Base-by-base conservation (phyloP, 2,113 vertebrate species). In the Ivindomyrus marchei region DNA sequence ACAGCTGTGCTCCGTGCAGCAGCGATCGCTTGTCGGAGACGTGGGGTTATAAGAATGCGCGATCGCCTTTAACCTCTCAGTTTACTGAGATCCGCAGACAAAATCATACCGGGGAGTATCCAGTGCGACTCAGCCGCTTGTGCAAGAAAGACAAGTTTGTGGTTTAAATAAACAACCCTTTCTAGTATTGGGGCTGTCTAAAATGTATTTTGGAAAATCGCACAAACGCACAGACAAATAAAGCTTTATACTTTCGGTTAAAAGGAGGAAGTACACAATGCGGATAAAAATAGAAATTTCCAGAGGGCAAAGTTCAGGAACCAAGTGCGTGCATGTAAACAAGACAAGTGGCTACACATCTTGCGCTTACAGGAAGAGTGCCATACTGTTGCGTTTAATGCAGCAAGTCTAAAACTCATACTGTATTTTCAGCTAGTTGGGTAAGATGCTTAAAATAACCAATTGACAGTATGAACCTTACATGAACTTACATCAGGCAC, bases 301-400 rank as follows among this genome's bases (percentile, higher is more conserved):
- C 39, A 85, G 42, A 47, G 83, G 39, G 83, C 83, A 85, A 85
- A 85, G 83, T 85, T 47, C 83, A 47, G 17, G 83, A 47, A 85
- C 45, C 6, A 42, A 80, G 74, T 80, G 74, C 74, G 74, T 80
- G 74, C 74, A 36, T 80, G 74, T 42, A 80, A 80, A 80, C 74
- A 80, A 80, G 74, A 85, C 83, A 85, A 85, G 42, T 42, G 21
- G 21, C 8, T 46, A 46, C 21, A 85, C 83, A 46, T 46, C 19
- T 47, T 47, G 9, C 39, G 45, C 45, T 80, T n/a, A 39, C 70
- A 39, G 70, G 42, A 46, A 46, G 80, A 24, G 80, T 24, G 39
- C 17, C 21, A 21, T 84, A 47, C 45, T 84, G 45, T 45, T 47
- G 80, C 80, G 7, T 84, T 24, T 85, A 85, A 85, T 21, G 21